phyloP scores from a whole-genome alignment of 2,113 vertebrate genomes.

The Alethe diademata region DNA sequence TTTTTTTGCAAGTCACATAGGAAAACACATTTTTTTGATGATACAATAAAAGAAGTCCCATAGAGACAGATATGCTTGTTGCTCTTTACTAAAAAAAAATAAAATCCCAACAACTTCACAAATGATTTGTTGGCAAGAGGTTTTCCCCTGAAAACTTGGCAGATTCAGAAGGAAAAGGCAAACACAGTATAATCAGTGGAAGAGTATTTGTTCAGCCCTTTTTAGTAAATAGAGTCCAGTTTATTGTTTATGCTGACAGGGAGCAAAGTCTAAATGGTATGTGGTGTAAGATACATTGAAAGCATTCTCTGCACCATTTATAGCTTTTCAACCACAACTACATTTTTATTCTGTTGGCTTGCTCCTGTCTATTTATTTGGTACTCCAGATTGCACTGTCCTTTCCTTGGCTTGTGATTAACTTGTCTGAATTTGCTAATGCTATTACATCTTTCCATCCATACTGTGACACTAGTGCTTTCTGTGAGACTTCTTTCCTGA shows the following conservation, averaged over 20 bases:
- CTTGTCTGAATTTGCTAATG: background rate
- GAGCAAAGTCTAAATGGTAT: background rate
- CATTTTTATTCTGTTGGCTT: background rate
- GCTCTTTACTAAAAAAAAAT: background rate
- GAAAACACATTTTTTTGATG: background rate
- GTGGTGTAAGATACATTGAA: background rate
- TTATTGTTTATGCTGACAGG: background rate
- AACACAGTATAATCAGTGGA: background rate
- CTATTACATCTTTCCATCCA: background rate
- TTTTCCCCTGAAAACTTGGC: background rate
- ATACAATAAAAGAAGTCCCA: background rate
- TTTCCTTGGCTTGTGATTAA: background rate
- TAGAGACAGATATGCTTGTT: background rate
- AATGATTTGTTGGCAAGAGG: background rate
- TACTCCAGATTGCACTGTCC: background rate
- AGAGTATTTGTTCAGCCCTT: background rate
- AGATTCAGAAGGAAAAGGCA: background rate
- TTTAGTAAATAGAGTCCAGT: background rate
- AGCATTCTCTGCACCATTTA: background rate
- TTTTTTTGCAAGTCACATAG: background rate
- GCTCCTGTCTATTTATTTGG: background rate
- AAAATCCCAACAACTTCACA: background rate
- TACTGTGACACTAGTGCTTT: background rate
- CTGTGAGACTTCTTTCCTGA: background rate
- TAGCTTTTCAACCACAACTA: background rate